phyloP scores from a whole-genome alignment of 2,113 vertebrate genomes.

The Sclerurus mexicanus region DNA sequence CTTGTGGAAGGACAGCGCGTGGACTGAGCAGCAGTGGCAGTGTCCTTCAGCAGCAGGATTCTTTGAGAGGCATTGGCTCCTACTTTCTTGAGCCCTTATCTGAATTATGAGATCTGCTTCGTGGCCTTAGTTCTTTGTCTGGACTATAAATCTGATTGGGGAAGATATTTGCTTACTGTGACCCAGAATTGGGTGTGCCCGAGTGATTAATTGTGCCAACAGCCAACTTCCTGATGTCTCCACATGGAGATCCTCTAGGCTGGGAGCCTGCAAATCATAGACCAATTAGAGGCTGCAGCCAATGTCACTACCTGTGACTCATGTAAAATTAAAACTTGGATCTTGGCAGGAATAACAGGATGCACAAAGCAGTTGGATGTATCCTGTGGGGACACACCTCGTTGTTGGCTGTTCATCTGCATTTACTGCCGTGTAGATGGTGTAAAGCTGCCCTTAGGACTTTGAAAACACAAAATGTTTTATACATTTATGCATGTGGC shows the following conservation, averaged over 20 bases:
- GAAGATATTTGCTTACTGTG: background rate
- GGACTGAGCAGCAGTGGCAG: background rate
- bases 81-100: background rate
- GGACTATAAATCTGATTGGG: background rate
- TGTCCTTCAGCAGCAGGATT: background rate
- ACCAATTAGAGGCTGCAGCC: background rate
- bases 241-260: background rate
- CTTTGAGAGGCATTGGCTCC: background rate
- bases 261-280: background rate
- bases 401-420: background rate
- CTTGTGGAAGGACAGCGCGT: background rate
- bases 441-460: background rate
- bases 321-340: conserved; percentile 19
- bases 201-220: background rate
- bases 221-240: conserved; percentile 24
- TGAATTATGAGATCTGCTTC: background rate
- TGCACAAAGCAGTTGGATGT: background rate
- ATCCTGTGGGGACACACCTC: conserved; percentile 38
- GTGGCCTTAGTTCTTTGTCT: background rate
- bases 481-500: background rate
- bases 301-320: background rate
- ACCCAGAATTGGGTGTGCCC: background rate
- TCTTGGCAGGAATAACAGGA: conserved; percentile 42
- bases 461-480: background rate
- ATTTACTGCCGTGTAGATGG: background rate